These are phyloP conservation scores for Acridotheres tristis DNA, from an alignment of 2,797 vertebrate genomes.

Conservation along the genomic window DNA sequence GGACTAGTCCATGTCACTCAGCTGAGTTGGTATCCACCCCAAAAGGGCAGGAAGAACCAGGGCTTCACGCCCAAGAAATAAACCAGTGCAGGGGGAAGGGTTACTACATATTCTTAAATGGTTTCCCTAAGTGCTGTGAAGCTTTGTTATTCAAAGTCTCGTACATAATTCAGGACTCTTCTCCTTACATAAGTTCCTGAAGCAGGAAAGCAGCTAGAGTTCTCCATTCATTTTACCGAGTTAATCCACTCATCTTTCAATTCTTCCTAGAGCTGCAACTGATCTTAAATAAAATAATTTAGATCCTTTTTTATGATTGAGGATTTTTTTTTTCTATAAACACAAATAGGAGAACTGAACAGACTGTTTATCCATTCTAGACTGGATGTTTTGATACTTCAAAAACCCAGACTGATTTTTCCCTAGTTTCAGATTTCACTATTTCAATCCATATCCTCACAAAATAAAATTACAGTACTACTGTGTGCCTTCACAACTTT, in stretches of 20 bases:
- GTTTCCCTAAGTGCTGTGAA: constrained; percentile 10
- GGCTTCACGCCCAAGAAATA: neutral
- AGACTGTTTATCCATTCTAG: neutral
- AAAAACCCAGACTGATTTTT: neutral
- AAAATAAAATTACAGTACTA: neutral
- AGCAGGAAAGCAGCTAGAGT: neutral
- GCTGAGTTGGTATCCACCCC: neutral
- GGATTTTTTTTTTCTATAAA: neutral
- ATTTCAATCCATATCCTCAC: neutral
- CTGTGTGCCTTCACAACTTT: neutral
- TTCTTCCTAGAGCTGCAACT: neutral
- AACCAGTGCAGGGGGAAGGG: neutral
- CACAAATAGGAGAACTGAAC: neutral
- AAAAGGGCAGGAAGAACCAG: neutral
- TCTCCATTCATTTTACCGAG: neutral
- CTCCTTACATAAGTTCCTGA: constrained; percentile 11
- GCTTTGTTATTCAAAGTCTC: constrained; percentile 18
- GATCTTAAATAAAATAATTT: neutral
- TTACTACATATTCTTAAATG: neutral
- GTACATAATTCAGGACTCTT: constrained; percentile 35
- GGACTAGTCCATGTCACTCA: neutral
- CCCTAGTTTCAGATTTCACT: neutral
- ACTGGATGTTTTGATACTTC: neutral
- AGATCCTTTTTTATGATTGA: neutral
- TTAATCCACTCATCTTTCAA: neutral